Conservation (phyloP, 2,113 vertebrate species). For the Muntiacus reevesi region DNA sequence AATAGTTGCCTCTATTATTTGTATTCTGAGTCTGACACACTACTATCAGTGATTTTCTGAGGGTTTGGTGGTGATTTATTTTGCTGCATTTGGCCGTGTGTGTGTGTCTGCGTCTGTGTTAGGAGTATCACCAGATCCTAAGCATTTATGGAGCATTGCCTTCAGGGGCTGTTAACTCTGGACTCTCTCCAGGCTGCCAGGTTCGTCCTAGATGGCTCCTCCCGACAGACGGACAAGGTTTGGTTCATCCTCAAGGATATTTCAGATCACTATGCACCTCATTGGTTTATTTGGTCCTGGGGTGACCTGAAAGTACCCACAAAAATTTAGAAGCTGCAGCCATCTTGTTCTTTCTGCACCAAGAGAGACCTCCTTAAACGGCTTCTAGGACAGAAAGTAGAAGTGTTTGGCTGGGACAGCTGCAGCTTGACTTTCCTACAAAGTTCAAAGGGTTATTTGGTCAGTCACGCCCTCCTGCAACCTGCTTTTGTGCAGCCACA, state of each 20-base stretch:
- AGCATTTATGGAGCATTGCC: conserved; percentile 72
- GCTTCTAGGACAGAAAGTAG: conserved; percentile 65
- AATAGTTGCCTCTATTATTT: conserved; percentile 54
- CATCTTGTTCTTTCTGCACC: conserved; percentile 59
- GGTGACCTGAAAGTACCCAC: conserved; percentile 40
- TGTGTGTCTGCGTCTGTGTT: neutral
- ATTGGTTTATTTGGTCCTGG: conserved; percentile 68
- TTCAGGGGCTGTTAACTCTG: conserved; percentile 78
- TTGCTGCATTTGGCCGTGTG: conserved; percentile 51
- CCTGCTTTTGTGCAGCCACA: neutral
- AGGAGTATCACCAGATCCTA: conserved; percentile 73
- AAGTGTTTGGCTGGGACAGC: conserved; percentile 56
- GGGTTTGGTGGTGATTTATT: neutral
- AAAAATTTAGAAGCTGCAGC: conserved; percentile 15
- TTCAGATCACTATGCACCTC: conserved; percentile 72
- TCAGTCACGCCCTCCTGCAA: conserved; percentile 54
- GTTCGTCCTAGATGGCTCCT: conserved; percentile 67
- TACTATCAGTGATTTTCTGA: neutral
- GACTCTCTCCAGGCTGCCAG: conserved; percentile 74
- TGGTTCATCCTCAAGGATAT: conserved; percentile 71
- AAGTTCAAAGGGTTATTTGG: conserved; percentile 72
- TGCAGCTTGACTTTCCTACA: conserved; percentile 62
- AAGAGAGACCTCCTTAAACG: conserved; percentile 40
- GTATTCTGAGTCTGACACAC: neutral
- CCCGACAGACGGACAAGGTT: conserved; percentile 78